These are phyloP conservation scores for Cardiocondyla obscurior DNA, from an alignment of 1,140 invertebrate genomes.

Conservation along the genomic window DNA sequence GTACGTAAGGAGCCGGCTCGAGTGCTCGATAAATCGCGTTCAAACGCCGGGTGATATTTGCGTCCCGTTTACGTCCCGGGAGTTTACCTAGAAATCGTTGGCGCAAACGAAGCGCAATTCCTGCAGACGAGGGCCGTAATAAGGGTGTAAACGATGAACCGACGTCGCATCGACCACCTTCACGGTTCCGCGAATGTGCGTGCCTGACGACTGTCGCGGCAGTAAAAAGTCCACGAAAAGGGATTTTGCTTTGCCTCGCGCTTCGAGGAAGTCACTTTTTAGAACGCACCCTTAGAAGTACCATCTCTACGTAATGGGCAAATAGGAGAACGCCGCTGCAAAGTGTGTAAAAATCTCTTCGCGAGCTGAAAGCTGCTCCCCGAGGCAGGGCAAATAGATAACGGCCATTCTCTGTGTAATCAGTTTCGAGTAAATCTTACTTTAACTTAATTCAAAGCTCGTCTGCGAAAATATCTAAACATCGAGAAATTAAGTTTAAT, in stretches of 20 bases:
- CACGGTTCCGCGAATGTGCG: conserved; percentile 27
- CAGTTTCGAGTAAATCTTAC: background rate
- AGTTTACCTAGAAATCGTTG: conserved; percentile 51
- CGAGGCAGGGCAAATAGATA: background rate
- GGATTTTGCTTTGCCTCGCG: background rate
- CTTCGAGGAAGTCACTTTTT: background rate
- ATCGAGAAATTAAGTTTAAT: background rate
- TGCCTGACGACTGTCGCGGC: conserved; percentile 1
- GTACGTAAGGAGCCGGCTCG: conserved; percentile 22
- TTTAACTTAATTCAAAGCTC: background rate
- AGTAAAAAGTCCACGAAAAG: conserved; percentile 14
- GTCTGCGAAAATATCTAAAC: background rate
- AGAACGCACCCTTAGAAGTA: background rate
- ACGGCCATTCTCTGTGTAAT: background rate
- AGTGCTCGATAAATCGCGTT: conserved; percentile 61
- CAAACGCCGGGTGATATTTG: conserved; percentile 58
- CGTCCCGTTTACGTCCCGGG: conserved; percentile 50
- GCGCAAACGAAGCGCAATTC: conserved; percentile 42
- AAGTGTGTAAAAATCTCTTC: conserved; percentile 1
- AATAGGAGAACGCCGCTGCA: background rate
- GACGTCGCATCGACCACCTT: conserved; percentile 16
- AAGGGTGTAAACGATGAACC: conserved; percentile 50
- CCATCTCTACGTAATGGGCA: background rate
- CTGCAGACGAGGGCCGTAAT: conserved; percentile 29
- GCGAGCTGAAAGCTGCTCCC: background rate